Evolutionary conservation across 2,113 vertebrate genomes (phyloP).

Genomic region (Noctilio leporinus): DNA sequence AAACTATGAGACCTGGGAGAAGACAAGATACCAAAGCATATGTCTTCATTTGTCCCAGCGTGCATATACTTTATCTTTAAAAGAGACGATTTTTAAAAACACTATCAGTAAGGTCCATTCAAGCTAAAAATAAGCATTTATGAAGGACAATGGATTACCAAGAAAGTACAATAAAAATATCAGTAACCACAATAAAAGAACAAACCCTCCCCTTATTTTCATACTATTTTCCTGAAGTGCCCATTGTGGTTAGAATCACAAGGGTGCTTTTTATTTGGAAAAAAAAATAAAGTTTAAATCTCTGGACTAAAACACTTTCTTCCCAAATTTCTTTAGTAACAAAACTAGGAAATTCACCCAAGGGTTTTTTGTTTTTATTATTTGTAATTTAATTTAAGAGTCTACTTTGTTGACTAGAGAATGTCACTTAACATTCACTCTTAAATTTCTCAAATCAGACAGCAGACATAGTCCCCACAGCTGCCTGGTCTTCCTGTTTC

Average conservation of each 20-base stretch:
- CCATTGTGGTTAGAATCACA: background rate
- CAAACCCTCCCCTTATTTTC: background rate
- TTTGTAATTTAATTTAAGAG: no score
- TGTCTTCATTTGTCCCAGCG: conserved; percentile 48
- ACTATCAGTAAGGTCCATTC: background rate
- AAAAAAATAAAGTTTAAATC: background rate
- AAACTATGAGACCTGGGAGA: conserved; percentile 59
- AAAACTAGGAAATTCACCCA: background rate
- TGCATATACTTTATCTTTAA: background rate
- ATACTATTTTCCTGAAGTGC: background rate
- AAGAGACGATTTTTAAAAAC: background rate
- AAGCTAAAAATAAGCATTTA: background rate
- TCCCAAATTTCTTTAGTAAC: background rate
- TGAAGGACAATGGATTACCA: background rate
- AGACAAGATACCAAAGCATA: conserved; percentile 55
- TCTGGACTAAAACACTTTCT: background rate
- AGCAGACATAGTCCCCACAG: background rate
- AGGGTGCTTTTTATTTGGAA: background rate
- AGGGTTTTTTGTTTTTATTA: no score
- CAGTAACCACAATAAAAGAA: background rate
- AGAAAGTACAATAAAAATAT: background rate
- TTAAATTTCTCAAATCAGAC: background rate
- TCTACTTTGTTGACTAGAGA: background rate
- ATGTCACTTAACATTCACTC: background rate
- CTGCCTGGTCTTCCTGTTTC: background rate